phyloP scores from a whole-genome alignment of 2,113 vertebrate genomes.

The Canis aureus region DNA sequence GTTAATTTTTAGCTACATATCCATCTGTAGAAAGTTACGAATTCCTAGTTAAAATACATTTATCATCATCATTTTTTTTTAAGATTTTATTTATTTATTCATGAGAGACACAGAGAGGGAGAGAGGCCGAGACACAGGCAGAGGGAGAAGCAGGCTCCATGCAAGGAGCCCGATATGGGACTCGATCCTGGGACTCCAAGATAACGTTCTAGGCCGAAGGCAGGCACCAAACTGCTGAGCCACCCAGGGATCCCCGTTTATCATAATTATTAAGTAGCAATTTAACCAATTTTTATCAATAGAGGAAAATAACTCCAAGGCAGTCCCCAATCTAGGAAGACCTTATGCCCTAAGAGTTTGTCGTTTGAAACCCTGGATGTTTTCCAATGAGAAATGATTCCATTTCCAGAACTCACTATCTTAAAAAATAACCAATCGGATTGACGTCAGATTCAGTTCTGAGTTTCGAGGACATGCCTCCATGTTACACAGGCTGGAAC shows the following conservation, averaged over 20 bases:
- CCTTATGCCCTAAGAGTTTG: background rate
- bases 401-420: background rate
- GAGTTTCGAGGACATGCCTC: background rate
- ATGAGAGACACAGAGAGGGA: background rate
- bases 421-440: conserved; percentile 6
- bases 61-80: background rate
- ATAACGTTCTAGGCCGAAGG: background rate
- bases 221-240: background rate
- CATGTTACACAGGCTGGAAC: background rate
- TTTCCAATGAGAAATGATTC: conserved; percentile 36
- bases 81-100: background rate
- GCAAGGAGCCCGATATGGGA: background rate
- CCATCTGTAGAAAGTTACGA: background rate
- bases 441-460: background rate
- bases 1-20: background rate
- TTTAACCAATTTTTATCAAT: background rate
- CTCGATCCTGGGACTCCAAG: background rate
- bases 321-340: background rate
- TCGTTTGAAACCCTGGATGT: conserved; percentile 25
- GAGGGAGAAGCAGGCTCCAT: background rate
- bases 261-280: background rate
- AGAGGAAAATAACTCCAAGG: background rate
- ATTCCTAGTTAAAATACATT: background rate
- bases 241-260: background rate
- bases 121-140: background rate